Percentiles rank a stretch among this genome's conserved stretches.
Conservation (phyloP, 2,113 vertebrate species). For the Sarotherodon lohbergeri region DNA sequence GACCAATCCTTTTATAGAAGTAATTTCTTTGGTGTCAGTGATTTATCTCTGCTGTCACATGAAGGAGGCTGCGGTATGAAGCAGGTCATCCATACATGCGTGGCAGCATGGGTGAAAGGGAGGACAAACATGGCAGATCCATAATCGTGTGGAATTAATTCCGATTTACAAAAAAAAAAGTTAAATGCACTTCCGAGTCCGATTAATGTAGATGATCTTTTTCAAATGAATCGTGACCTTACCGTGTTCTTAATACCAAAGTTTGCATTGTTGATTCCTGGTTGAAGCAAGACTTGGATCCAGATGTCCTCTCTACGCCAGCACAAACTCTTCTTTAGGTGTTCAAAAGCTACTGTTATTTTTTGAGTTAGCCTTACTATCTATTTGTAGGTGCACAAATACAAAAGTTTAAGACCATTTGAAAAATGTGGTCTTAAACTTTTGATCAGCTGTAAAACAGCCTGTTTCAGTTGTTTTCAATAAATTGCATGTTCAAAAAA, state of each 20-base stretch:
- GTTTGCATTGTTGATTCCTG: neutral
- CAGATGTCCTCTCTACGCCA: neutral
- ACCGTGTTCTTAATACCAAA: neutral
- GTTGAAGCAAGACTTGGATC: neutral
- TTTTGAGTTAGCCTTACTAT: too few relatives aligned
- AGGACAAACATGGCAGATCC: neutral
- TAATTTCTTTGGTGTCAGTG: conserved; percentile 25
- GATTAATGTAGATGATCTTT: neutral
- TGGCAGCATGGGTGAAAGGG: neutral
- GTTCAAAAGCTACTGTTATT: neutral
- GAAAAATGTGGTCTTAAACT: too few relatives aligned
- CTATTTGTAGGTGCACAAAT: too few relatives aligned
- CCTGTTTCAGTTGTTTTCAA: too few relatives aligned
- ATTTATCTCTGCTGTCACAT: conserved; percentile 46
- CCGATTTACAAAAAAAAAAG: neutral
- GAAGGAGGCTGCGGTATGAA: neutral
- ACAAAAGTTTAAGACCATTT: too few relatives aligned
- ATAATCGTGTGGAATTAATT: neutral
- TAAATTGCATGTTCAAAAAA: too few relatives aligned
- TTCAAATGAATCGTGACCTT: neutral
- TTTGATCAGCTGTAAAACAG: too few relatives aligned
- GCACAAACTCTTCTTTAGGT: neutral
- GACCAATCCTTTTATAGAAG: conserved; percentile 36
- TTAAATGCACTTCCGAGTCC: neutral
- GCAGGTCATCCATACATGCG: neutral